Evolutionary conservation across 1,140 invertebrate genomes (phyloP).

Genomic region (Drosophila ficusphila): DNA sequence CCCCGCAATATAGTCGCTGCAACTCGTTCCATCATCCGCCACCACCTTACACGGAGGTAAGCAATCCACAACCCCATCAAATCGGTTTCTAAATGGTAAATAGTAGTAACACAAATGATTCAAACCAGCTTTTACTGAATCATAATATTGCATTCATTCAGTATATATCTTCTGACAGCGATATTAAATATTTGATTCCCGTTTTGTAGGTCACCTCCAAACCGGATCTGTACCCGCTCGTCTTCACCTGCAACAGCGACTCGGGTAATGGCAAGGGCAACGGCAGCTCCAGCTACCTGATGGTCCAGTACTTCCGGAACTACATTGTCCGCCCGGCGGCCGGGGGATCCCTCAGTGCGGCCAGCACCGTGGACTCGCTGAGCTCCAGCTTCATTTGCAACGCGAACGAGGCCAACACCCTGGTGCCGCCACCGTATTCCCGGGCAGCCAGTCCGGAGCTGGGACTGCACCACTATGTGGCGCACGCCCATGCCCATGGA

Average conservation of each 20-base stretch:
- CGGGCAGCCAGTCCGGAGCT: conserved; percentile 89
- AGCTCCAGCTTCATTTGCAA: conserved; percentile 93
- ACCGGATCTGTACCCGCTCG: conserved; percentile 92
- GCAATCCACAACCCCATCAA: no score
- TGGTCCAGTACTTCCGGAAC: conserved; percentile 92
- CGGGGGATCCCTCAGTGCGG: conserved; percentile 90
- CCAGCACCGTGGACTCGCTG: conserved; percentile 92
- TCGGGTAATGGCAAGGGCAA: conserved; percentile 86
- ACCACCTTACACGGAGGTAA: conserved; percentile 92
- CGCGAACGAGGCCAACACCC: conserved; percentile 91
- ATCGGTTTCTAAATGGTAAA: no score
- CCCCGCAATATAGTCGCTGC: conserved; percentile 91
- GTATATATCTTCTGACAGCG: no score
- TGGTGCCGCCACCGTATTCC: conserved; percentile 92
- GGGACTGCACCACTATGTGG: conserved; percentile 83
- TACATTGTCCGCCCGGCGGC: conserved; percentile 89
- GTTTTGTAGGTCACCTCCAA: conserved; percentile 90
- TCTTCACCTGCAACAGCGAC: conserved; percentile 90
- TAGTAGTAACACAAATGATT: no score
- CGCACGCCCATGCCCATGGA: conserved; percentile 53
- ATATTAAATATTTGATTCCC: not conserved
- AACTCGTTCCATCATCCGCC: conserved; percentile 91
- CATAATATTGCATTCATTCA: no score
- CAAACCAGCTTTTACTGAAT: no score
- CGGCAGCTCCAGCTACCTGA: conserved; percentile 89